Base-by-base conservation (phyloP, 2,888 invertebrate genomes). In the Homarus gammarus region DNA sequence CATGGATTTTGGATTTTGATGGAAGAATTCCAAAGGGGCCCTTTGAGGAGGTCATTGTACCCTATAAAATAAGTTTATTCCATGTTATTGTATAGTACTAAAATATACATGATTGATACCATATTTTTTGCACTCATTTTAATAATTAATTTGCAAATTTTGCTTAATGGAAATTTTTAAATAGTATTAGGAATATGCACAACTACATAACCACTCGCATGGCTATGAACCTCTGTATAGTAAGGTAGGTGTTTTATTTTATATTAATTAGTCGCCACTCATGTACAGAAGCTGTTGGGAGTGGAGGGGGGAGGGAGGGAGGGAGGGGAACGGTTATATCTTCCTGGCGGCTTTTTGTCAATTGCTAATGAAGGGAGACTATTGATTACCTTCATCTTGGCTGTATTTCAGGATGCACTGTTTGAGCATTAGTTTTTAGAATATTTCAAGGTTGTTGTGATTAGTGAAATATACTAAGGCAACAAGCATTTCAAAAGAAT, bases 131-230 rank as follows among this genome's bases (percentile, higher is more conserved):
- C 84, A 84, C 84, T 84, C 40, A 84, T 33, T 2, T 33, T 3
- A 40, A 84, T 49, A n/a, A n/a, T n/a, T n/a, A n/a, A 8, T n/a
- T 27, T 40, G 75, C 51, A 73, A 84, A 44, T 56, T 84, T 40
- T 84, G 84, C 84, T 84, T 61, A 44, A 12, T 77, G 27, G 22
- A 51, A 56, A 78, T 56, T 78, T 49, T 78, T n/a, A n/a, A 77
- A 77, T 77, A 49, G 36, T 12, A 56, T 61, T 84, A 84, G 75
- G 40, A 84, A 61, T 33, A 75, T 84, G 75, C 84, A 84, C 84
- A 56, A 73, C 31, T 84, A 75, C 84, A 84, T 75, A 84, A 75
- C 51, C 73, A 49, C 31, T 27, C 61, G 36, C 84, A 75, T 84
- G 36, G 38, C 61, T 40, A 75, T 61, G 44, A 84, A 40, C 49